Conservation (phyloP, 2,797 vertebrate species). For the Melanotaenia nigrans region DNA sequence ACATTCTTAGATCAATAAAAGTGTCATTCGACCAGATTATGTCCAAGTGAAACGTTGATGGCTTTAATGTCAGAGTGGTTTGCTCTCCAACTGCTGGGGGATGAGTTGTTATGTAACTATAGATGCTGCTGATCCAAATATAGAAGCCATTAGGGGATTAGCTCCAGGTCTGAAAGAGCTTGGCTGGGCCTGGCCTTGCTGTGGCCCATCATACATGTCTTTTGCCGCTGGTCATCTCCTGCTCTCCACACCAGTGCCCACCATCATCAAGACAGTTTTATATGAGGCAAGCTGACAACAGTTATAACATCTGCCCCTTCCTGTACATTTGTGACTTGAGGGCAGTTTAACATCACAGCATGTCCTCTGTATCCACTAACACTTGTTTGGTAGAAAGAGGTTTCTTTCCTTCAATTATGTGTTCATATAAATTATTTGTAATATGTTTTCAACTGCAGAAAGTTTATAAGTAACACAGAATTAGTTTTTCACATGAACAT, state of each 20-base stretch:
- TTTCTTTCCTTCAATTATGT: background rate
- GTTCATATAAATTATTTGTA: background rate
- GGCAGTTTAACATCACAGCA: conserved; percentile 2
- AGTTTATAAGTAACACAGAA: background rate
- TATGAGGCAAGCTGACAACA: conserved; percentile 32
- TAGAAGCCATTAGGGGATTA: conserved; percentile 84
- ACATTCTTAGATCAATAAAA: conserved; percentile 40
- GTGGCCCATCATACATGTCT: conserved; percentile 57
- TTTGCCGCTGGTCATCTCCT: conserved; percentile 54
- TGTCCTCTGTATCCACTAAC: background rate
- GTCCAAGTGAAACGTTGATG: conserved; percentile 34
- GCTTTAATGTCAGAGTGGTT: conserved; percentile 61
- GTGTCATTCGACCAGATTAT: conserved; percentile 23
- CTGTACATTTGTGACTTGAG: conserved; percentile 11
- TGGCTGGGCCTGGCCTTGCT: conserved; percentile 59
- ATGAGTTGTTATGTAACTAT: conserved; percentile 77
- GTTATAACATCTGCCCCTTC: conserved; percentile 27
- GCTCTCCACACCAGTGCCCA: conserved; percentile 41
- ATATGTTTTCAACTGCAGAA: background rate
- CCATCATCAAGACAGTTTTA: conserved; percentile 44
- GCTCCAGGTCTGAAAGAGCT: conserved; percentile 67
- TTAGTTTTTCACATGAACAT: background rate
- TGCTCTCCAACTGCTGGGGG: conserved; percentile 50
- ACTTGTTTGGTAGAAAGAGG: background rate
- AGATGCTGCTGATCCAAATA: conserved; percentile 80